Evolutionary conservation across 1,140 invertebrate genomes (phyloP).

Genomic region (Drosophila truncata): DNA sequence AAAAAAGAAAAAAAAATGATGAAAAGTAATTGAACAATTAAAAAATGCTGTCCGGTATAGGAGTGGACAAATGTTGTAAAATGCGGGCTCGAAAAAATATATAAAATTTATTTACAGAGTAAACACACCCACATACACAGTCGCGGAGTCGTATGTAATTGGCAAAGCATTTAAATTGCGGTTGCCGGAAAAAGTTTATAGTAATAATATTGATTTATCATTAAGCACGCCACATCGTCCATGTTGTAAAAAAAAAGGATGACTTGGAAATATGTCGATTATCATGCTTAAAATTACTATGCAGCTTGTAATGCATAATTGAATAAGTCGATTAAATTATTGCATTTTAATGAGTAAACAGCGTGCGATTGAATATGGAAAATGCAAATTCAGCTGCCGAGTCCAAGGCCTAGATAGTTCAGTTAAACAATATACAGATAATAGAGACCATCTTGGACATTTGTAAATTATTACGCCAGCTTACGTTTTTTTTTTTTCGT

Average conservation of each 20-base stretch:
- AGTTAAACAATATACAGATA: slow-evolving; percentile 9
- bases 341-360: slow-evolving; percentile 55
- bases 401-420: not conserved
- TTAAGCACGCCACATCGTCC: slow-evolving; percentile 33
- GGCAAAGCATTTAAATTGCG: slow-evolving; percentile 35
- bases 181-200: slow-evolving; percentile 3
- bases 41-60: slow-evolving; percentile 29
- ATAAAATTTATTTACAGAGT: slow-evolving; percentile 36
- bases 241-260: slow-evolving; percentile 29
- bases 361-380: slow-evolving; percentile 27
- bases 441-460: slow-evolving; percentile 10
- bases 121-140: not conserved
- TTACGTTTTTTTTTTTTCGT: slow-evolving; percentile 39
- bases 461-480: slow-evolving; percentile 29
- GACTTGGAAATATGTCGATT: slow-evolving; percentile 49
- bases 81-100: slow-evolving; percentile 22
- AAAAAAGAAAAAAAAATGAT: slow-evolving; percentile 42
- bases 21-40: slow-evolving; percentile 51
- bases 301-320: slow-evolving; percentile 57
- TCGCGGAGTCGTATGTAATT: slow-evolving; percentile 14
- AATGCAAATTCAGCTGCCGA: slow-evolving; percentile 39
- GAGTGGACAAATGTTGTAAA: slow-evolving; percentile 16
- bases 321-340: slow-evolving; percentile 59
- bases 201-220: slow-evolving; percentile 54
- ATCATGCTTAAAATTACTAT: slow-evolving; percentile 29